Base-by-base conservation (phyloP, 2,888 invertebrate genomes). In the Patella caerulea region DNA sequence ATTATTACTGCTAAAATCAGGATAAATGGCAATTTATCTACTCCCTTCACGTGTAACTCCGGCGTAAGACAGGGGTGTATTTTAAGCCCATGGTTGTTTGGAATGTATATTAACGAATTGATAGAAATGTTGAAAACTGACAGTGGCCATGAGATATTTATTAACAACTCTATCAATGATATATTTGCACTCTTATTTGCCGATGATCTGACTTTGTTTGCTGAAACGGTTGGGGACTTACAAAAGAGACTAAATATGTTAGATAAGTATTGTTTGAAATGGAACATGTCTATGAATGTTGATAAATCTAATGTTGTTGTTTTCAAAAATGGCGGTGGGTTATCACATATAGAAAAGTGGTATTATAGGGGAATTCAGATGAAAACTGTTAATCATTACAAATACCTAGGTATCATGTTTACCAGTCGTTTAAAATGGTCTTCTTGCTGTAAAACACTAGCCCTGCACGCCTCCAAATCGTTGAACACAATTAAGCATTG, bases 201-300 rank as follows among this genome's bases (percentile, higher is more conserved):
- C 52, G 80, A 80, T 71, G 81, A 83, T 56, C 59, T 81, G n/a
- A 78, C 81, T 24, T 53, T 80, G 9, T 24, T 74, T 70, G 71
- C 77, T 69, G 81, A 80, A 34, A 78, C 78, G 7, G 73, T 79
- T 9, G 29, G 73, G 59, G 81, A 81, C 15, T 54, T 79, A 69
- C 82, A 82, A 53, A 69, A 70, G 29, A 73, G 71, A 17, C 73
- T 79, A 17, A 78, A 81, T 71, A 45, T 72, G 59, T 65, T 82
- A 56, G 54, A 72, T 45, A 70, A n/a, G n/a, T 79, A 70, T 72
- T 79, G 80, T 77, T 70, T 55, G 5, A 76, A 79, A 65, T 55
- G 73, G 65, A 75, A 73, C 55, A 52, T 77, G 71, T 24, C 72
- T 15, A 77, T 79, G 24, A 82, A 78, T 72, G 59, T 74, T 29